Evolutionary conservation across 2,113 vertebrate genomes (phyloP).

Genomic region (Pterophyllum scalare): DNA sequence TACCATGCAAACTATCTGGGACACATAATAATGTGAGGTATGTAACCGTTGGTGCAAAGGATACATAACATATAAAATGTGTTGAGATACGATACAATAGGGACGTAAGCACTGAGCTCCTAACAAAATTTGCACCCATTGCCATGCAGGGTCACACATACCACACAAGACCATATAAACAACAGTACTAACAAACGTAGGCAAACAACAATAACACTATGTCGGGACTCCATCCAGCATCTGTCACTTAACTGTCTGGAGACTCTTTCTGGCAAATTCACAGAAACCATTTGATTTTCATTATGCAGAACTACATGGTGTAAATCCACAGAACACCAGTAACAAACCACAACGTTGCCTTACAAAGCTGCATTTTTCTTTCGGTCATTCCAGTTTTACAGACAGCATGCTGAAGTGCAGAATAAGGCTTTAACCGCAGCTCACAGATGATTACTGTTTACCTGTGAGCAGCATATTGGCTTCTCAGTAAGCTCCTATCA

Average conservation of each 20-base stretch:
- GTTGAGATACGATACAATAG: neutral
- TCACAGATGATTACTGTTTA: neutral
- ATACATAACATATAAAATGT: no score
- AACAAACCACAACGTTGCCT: neutral
- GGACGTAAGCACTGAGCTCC: neutral
- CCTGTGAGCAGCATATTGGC: neutral
- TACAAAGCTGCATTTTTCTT: neutral
- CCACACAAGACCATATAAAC: neutral
- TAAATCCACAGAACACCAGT: neutral
- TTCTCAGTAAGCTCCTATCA: neutral
- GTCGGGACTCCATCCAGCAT: neutral
- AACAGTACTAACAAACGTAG: neutral
- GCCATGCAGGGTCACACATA: neutral
- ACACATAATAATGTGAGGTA: constrained; percentile 5
- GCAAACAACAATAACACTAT: neutral
- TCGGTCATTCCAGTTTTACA: no score
- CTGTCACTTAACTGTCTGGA: neutral
- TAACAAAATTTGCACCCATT: neutral
- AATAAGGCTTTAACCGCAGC: neutral
- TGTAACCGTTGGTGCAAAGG: neutral
- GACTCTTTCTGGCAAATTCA: neutral
- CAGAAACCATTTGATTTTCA: neutral
- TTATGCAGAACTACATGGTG: neutral
- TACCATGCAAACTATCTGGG: neutral
- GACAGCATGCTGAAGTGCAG: neutral